A percentile compares a stretch with the other conserved stretches of the same genome.
phyloP scores from a whole-genome alignment of 1,140 invertebrate genomes.

The Zaprionus vittiger region DNA sequence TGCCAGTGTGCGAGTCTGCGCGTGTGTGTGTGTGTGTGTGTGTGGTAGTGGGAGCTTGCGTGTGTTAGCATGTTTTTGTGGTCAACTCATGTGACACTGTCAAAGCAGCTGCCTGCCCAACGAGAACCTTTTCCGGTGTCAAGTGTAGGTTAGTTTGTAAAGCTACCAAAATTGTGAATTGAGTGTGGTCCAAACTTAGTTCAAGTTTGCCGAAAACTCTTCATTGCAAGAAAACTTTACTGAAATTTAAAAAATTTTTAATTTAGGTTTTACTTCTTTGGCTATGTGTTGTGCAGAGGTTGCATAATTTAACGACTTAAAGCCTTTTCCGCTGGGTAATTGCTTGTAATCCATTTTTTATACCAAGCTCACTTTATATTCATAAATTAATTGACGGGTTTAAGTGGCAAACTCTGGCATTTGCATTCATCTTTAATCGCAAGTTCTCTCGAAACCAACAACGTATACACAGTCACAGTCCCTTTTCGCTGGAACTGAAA shows the following conservation, averaged over 20 bases:
- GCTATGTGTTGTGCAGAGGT: neutral
- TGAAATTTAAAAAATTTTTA: neutral
- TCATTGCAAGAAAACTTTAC: neutral
- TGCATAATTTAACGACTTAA: neutral
- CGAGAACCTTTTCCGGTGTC: conserved; percentile 53
- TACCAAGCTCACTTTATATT: neutral
- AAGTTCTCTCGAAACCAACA: neutral
- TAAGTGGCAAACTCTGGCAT: neutral
- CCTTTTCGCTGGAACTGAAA: neutral
- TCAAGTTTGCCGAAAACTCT: neutral
- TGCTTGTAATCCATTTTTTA: conserved; percentile 7
- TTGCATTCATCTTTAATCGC: conserved; percentile 13
- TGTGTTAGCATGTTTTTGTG: conserved; percentile 37
- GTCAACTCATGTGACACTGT: conserved; percentile 48
- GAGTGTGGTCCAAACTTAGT: neutral
- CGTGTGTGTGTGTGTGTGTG: conserved; percentile 14
- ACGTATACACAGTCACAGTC: neutral
- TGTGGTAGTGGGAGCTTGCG: conserved; percentile 17
- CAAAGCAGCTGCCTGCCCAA: neutral
- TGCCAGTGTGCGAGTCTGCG: neutral
- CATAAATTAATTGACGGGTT: conserved; percentile 6
- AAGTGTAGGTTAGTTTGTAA: conserved; percentile 36
- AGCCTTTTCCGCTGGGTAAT: neutral
- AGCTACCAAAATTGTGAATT: conserved; percentile 21
- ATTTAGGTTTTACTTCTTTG: neutral